phyloP scores from a whole-genome alignment of 2,797 vertebrate genomes.

The Nasua narica region DNA sequence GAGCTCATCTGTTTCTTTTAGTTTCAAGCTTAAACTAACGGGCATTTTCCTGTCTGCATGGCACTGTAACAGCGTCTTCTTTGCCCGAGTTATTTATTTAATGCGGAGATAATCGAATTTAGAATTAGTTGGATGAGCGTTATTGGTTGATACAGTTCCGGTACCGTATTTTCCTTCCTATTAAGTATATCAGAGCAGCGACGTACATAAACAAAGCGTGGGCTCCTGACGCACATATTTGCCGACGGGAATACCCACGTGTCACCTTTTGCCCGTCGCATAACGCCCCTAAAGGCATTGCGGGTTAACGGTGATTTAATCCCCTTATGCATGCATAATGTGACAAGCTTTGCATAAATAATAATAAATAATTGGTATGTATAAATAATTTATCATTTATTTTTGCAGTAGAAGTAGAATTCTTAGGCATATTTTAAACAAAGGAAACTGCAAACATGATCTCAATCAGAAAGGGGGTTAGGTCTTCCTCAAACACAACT shows the following conservation, averaged over 20 bases:
- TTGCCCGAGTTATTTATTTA: slow-evolving; percentile 15
- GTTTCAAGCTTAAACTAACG: slow-evolving; percentile 55
- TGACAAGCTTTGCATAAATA: slow-evolving; percentile 99
- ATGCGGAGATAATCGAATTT: slow-evolving; percentile 49
- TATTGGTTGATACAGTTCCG: slow-evolving; percentile 42
- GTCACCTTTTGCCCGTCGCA: slow-evolving; percentile 79
- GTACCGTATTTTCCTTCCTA: slow-evolving; percentile 40
- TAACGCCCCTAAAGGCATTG: slow-evolving; percentile 88
- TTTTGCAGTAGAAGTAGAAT: slow-evolving; percentile 98
- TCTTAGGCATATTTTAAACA: slow-evolving; percentile 86
- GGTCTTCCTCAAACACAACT: slow-evolving; percentile 74
- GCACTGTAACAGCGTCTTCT: neutral
- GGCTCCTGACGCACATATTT: slow-evolving; percentile 73
- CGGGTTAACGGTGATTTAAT: slow-evolving; percentile 95
- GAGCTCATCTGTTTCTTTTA: slow-evolving; percentile 5
- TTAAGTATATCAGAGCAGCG: neutral
- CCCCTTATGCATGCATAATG: slow-evolving; percentile 98
- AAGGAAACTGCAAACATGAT: slow-evolving; percentile 82
- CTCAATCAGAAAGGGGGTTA: slow-evolving; percentile 82
- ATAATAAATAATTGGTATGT: slow-evolving; percentile 99
- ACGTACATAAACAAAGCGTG: slow-evolving; percentile 65
- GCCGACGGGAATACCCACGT: slow-evolving; percentile 72
- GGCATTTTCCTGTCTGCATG: too few species aligned
- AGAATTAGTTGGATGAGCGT: neutral
- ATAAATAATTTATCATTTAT: slow-evolving; percentile 99